These are phyloP conservation scores for Eucera pruinosa DNA, from an alignment of 2,888 invertebrate species.

Conservation along the genomic window DNA sequence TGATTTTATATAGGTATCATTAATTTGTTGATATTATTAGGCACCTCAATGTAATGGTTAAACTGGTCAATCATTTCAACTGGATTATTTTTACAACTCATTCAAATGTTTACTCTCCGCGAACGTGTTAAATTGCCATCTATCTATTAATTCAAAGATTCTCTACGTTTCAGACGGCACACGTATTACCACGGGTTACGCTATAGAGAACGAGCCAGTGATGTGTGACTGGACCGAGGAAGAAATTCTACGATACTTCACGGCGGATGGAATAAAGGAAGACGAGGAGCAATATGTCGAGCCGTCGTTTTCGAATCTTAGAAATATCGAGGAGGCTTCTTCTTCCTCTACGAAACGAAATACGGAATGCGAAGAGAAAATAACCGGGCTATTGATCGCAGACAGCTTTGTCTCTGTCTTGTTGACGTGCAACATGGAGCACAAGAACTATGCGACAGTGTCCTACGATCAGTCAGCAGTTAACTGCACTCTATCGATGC, in stretches of 20 bases:
- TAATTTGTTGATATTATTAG: too few species aligned
- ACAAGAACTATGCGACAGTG: conserved; percentile 86
- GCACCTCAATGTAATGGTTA: too few species aligned
- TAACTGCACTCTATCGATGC: conserved; percentile 75
- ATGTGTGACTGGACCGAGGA: conserved; percentile 77
- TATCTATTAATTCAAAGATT: conserved; percentile 7
- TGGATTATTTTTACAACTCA: too few species aligned
- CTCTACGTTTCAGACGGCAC: conserved; percentile 77
- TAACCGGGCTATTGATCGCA: conserved; percentile 64
- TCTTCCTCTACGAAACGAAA: neutral
- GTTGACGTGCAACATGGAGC: conserved; percentile 83
- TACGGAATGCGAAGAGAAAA: conserved; percentile 41
- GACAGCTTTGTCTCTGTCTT: conserved; percentile 79
- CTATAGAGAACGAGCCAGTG: conserved; percentile 73
- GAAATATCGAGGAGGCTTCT: conserved; percentile 25
- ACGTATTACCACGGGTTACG: conserved; percentile 74
- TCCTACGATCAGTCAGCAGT: conserved; percentile 83
- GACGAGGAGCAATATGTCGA: neutral
- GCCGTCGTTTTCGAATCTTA: conserved; percentile 34
- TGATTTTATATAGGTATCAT: too few species aligned
- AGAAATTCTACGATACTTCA: conserved; percentile 72
- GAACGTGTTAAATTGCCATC: too few species aligned
- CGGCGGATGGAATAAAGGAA: conserved; percentile 13
- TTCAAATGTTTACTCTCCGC: too few species aligned
- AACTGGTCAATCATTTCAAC: too few species aligned